Evolutionary conservation across 2,797 vertebrate species (phyloP), one percentile per base, ranked within the genome.

Genomic region (Cheirogaleus major): DNA sequence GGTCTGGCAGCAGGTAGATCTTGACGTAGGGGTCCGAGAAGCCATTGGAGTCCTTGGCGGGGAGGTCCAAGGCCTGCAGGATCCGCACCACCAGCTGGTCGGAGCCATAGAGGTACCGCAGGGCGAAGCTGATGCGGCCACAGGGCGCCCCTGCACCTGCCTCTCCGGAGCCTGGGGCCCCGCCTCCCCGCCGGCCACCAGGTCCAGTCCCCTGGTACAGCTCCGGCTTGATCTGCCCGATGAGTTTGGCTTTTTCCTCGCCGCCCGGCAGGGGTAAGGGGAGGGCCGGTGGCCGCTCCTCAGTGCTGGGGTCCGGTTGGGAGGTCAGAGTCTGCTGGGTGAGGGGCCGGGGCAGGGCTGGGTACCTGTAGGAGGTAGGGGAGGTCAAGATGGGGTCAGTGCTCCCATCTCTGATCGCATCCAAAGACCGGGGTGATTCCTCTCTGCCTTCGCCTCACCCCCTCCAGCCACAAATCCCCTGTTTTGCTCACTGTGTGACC

Each of bases 21-120:
- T 99, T 99, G 95, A 99, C 99, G 1, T 99, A 99, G 3, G 99
- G 99, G 98, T 99, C 99, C 0, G 99, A 99, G 98, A 99, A 99
- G 63, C 99, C 99, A 4, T 99, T 99, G 98, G 99, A 99, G 55
- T 99, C 99, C 97, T 99, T 99, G 27, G 99, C 99, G 0, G 99
- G 99, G 91, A 99, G 99, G 98, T 99, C 99, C 97, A 99, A 91
- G 96, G 99, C 99, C 98, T 99, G 99, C 89, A 99, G 98, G 96
- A 99, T 99, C 98, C 99, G 99, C 95, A 99, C 99, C 97, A 99
- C 99, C 96, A 99, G 97, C 98, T 99, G 99, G 98, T 99, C 99
- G 2, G 99, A 99, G 95, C 99, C 99, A 78, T 99, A 99, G 97
- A 99, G 99, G 76, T 99, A 99, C 86, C 99, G 99, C 97, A 99